Percentiles rank a stretch among this genome's conserved stretches.
These are phyloP conservation scores for Drosophila pallidifrons DNA, from an alignment of 1,140 invertebrate genomes.

Conservation along the genomic window DNA sequence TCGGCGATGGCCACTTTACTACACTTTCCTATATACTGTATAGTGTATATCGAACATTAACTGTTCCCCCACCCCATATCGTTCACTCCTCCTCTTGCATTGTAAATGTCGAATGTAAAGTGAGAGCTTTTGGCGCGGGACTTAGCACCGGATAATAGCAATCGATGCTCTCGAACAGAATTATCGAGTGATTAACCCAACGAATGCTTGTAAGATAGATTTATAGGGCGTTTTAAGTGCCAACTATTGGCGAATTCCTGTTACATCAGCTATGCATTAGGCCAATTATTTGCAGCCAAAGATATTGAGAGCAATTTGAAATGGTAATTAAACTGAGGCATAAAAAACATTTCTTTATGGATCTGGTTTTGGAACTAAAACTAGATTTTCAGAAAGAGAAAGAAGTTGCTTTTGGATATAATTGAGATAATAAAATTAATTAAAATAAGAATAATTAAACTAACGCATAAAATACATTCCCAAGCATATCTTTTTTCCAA, in stretches of 20 bases:
- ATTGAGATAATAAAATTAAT: no score
- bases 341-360: no score
- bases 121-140: constrained; percentile 35
- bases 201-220: background rate
- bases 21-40: background rate
- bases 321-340: no score
- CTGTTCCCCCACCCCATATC: no score
- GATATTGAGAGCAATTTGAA: background rate
- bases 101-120: constrained; percentile 37
- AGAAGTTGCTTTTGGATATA: no score
- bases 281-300: background rate
- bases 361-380: no score
- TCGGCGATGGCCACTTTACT: constrained; percentile 18
- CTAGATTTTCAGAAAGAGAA: no score
- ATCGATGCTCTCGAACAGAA: constrained; percentile 5
- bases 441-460: no score
- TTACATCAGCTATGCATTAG: background rate
- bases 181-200: constrained; percentile 17
- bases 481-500: no score
- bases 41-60: constrained; percentile 15
- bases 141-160: constrained; percentile 51
- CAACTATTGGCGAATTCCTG: background rate
- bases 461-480: no score
- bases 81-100: background rate
- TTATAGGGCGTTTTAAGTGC: constrained; percentile 12